Base-by-base conservation (phyloP, 2,888 invertebrate species). In the Argyra leucocephala region DNA sequence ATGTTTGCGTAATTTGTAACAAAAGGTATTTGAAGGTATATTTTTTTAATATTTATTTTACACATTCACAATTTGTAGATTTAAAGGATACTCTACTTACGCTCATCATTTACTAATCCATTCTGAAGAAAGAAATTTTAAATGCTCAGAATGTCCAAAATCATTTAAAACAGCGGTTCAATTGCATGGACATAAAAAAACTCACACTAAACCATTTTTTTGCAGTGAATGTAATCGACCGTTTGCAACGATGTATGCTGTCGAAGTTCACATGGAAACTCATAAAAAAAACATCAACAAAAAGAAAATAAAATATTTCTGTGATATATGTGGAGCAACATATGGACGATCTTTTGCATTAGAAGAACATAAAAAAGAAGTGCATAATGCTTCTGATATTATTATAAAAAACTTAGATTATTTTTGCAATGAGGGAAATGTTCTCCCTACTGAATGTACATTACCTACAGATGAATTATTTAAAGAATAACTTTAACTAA, bases 131-230 rank as follows among this genome's bases (percentile, higher is more conserved):
- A 84, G 90, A 18, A 85, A 86, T 7, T 91, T 89, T 76, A 86
- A 86, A 70, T 91, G 91, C 72, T 86, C 89, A 0, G 86, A 80
- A 73, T 91, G 91, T 69, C 86, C 89, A 0, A 91, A 91, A 73
- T 85, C 89, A 1, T 91, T 91, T 78, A 91, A 90, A 73, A 91
- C 90, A 0, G 84, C 87, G 0, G 91, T 91, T 0, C 90, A 90
- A 72, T 79, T 91, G 1, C 87, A 89, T 1, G 90, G 89, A 0
- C 91, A 91, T 71, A 90, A 87, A 76, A 91, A 91, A 74, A 88
- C 88, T 10, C 91, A 91, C 72, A 89, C 87, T 0, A 91, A 91
- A 74, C 91, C 91, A 0, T 91, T 89, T 73, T 84, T 86, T 1
- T 91, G 91, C 71, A 86, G 85, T 10, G 86, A 88, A 70, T 91